Base-by-base conservation (phyloP, 2,797 vertebrate genomes). In the Trichosurus vulpecula region DNA sequence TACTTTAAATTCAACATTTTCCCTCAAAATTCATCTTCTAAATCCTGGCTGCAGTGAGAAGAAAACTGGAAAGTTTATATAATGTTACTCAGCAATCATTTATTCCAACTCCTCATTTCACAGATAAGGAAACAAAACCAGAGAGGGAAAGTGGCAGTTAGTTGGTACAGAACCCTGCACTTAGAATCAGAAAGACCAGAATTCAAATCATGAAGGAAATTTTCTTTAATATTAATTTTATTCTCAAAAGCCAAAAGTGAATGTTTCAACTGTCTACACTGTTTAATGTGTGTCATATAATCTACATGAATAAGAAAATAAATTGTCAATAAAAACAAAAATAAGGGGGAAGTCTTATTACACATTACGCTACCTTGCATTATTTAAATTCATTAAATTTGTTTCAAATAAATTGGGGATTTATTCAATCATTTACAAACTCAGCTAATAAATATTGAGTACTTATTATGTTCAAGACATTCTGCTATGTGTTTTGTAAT, bases 391-490 rank as follows among this genome's bases (percentile, higher is more conserved):
- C 87, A 92, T 54, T 47, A 94, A 91, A 93, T 93, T 95, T 94
- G 61, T 97, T 95, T 97, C 95, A 95, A 97, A 96, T 57, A 27
- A 19, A 11, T 87, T 47, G 41, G 22, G 10, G 25, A 27, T 87
- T 81, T 51, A 87, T 87, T 87, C 22, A 92, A 61, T 93, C 87
- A 94, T 95, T 94, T 92, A 96, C 90, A 94, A 92, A 91, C 53
- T 89, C 54, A 92, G 94, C 94, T 95, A 96, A 96, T 96, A 94
- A 58, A 91, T 92, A 93, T 47, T 96, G n/a, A 94, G 30, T 94
- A 96, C 97, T 97, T 97, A 97, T 96, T 98, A 95, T 97, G 98
- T 97, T 96, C 91, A 95, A 90, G 74, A 81, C 54, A 58, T 66
- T 87, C 92, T 3, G 89, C 53, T 96, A 90, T 93, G 95, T 90